Base-by-base conservation (phyloP, 2,888 invertebrate species). In the Polymixis flavicincta region DNA sequence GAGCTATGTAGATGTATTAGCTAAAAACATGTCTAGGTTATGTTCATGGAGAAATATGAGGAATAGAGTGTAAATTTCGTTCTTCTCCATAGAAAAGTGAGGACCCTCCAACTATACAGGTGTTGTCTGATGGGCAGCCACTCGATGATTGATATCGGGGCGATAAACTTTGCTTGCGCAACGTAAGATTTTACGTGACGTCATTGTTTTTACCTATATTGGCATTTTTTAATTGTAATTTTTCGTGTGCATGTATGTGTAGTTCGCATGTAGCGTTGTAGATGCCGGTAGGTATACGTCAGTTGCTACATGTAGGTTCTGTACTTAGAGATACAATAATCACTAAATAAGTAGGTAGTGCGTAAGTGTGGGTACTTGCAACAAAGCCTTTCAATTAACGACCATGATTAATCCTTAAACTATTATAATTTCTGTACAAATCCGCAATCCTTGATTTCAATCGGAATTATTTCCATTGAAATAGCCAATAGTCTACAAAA, bases 371-470 rank as follows among this genome's bases (percentile, higher is more conserved):
- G 22, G 11, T 45, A 52, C 37, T 0, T 22, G 6, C n/a, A 42
- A 55, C 48, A 61, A 73, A 55, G 4, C 61, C 4, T 73, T 50
- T 72, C 59, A 80, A 74, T 70, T 63, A 69, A 32, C 52, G 25
- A 1, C 57, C 32, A 54, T 65, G 70, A 84, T 84, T 84, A 82
- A 71, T 82, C 25, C 32, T n/a, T 19, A 17, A 64, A 61, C 63
- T 63, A 85, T 71, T 69, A 61, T 42, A 65, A 78, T 70, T 82
- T 72, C 66, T 61, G 61, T 11, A 70, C 37, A 78, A 79, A 64
- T 65, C 61, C 54, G 68, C 52, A 71, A 85, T 75, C 72, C 77
- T 75, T 76, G 76, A 80, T 87, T 87, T 80, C 65, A 85, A 85
- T 83, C 64, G 73, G 45, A 81, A 85, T 78, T 50, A 85, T 75